Evolutionary conservation across 2,113 vertebrate species (phyloP).

Genomic region (Pantherophis guttatus): DNA sequence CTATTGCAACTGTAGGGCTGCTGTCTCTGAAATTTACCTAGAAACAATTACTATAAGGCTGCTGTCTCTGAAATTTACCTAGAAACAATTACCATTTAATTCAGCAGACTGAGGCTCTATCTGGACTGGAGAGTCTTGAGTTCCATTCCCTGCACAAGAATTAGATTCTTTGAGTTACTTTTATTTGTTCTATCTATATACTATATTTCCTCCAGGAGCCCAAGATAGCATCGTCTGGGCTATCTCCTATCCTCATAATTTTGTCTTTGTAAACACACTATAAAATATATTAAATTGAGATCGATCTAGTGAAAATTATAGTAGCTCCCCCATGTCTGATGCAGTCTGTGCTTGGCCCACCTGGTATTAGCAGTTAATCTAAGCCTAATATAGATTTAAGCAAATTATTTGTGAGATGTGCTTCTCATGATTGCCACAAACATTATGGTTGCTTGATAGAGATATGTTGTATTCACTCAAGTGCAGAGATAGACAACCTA

Average conservation of each 20-base stretch:
- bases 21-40: background rate
- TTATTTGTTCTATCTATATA: background rate
- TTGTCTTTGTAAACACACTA: background rate
- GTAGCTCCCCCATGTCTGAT: background rate
- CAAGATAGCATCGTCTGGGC: background rate
- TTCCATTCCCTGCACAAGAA: background rate
- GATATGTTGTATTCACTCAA: background rate
- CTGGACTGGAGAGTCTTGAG: background rate
- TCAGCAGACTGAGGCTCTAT: background rate
- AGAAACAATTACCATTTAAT: background rate
- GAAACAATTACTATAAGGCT: background rate
- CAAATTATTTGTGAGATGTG: background rate
- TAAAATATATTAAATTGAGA: background rate
- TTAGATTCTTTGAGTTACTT: background rate
- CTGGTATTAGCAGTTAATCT: background rate
- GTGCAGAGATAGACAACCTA: background rate
- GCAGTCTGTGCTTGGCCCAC: background rate
- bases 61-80: background rate
- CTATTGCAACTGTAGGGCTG: background rate
- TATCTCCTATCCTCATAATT: background rate
- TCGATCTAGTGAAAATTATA: background rate
- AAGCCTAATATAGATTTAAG: background rate
- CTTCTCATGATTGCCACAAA: background rate
- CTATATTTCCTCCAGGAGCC: background rate
- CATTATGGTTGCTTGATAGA: background rate